Evolutionary conservation across 37 sponge, comb jelly and placozoan genomes (phyloP).

Genomic region (Chondrilla cf. caribensis): DNA sequence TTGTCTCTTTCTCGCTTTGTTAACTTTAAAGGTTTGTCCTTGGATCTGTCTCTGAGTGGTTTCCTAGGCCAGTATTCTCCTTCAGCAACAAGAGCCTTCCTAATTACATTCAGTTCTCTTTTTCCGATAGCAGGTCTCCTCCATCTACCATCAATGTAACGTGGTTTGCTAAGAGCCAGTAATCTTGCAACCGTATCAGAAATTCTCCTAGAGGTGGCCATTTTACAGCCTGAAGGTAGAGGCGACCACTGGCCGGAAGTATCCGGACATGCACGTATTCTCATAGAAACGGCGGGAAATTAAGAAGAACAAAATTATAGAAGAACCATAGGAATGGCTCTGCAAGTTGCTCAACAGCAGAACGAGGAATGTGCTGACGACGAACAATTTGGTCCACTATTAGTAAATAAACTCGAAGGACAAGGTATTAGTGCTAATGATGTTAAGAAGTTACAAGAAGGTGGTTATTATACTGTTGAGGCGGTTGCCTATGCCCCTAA

Average conservation of each 20-base stretch:
- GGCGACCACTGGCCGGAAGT: not conserved
- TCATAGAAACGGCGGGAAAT: conserved; percentile 23
- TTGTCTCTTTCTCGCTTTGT: conserved; percentile 68
- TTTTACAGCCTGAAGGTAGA: conserved; percentile 29
- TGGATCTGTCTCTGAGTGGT: conserved; percentile 69
- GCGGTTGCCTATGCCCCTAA: conserved; percentile 98
- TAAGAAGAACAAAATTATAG: not conserved
- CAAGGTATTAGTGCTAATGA: conserved; percentile 90
- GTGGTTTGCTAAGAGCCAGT: conserved; percentile 62
- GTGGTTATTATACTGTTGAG: conserved; percentile 97
- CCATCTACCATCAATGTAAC: conserved; percentile 64
- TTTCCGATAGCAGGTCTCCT: conserved; percentile 65
- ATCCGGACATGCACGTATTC: not conserved
- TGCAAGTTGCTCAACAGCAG: conserved; percentile 34
- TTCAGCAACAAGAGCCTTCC: conserved; percentile 48
- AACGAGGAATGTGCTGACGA: conserved; percentile 12
- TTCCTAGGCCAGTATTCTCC: conserved; percentile 79
- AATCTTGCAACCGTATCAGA: conserved; percentile 58
- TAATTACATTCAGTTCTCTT: conserved; percentile 35
- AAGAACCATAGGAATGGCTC: conserved; percentile 14
- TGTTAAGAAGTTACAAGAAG: conserved; percentile 95
- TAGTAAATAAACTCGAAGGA: conserved; percentile 56
- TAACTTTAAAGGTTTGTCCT: conserved; percentile 69
- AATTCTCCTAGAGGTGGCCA: conserved; percentile 43
- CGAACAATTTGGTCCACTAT: conserved; percentile 64